phyloP scores from a whole-genome alignment of 2,888 invertebrate species.

The Junonia oenone region DNA sequence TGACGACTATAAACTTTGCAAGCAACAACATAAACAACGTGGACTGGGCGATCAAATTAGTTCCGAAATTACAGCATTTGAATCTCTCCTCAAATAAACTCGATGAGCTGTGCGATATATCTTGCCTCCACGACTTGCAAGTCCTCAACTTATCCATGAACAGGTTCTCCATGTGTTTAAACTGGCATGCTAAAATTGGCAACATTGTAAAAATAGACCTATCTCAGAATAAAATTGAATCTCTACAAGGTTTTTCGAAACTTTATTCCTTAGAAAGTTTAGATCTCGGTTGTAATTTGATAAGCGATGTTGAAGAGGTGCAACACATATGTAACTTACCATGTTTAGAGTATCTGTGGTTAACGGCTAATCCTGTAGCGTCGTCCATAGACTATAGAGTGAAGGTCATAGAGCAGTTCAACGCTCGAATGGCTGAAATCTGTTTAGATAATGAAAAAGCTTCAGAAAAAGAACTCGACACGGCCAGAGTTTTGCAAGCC shows the following conservation, averaged over 20 bases:
- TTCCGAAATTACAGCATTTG: conserved; percentile 85
- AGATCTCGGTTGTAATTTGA: conserved; percentile 91
- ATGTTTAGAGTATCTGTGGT: conserved; percentile 90
- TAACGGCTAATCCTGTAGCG: conserved; percentile 94
- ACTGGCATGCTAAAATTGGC: conserved; percentile 91
- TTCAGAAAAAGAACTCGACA: conserved; percentile 93
- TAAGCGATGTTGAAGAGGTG: conserved; percentile 89
- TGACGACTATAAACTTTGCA: conserved; percentile 86
- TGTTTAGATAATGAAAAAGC: conserved; percentile 93
- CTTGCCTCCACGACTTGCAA: conserved; percentile 87
- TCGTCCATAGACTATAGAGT: conserved; percentile 92
- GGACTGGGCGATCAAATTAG: conserved; percentile 88
- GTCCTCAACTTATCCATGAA: conserved; percentile 90
- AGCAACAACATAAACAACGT: conserved; percentile 88
- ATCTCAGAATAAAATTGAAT: conserved; percentile 89
- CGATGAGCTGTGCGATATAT: conserved; percentile 85
- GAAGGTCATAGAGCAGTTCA: conserved; percentile 92
- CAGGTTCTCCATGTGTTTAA: conserved; percentile 83
- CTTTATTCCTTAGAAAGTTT: conserved; percentile 91
- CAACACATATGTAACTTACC: conserved; percentile 89
- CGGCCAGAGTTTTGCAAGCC: conserved; percentile 93
- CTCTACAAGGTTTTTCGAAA: conserved; percentile 86
- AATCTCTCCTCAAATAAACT: conserved; percentile 89
- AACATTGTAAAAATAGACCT: conserved; percentile 92
- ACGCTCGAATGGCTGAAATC: conserved; percentile 89